Evolutionary conservation across 1,140 invertebrate genomes (phyloP), one percentile per base, ranked within the genome.

Genomic region (Drosophila guanche): DNA sequence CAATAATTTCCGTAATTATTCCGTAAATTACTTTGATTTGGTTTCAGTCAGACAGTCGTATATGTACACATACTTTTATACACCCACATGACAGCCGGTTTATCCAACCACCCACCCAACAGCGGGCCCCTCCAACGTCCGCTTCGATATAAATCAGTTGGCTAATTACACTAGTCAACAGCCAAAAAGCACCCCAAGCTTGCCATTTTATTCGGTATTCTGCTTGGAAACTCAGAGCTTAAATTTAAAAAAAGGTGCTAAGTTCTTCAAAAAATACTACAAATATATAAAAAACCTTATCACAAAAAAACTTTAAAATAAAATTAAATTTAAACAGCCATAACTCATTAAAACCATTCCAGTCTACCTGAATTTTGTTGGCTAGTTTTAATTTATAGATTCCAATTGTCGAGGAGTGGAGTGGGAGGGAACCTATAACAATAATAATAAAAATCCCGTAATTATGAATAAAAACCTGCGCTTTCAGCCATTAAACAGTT

Each of bases 1-100:
- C 83, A 81, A 86, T 81, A 86, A 86, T 86, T 81, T 74, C 62
- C 51, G 69, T 78, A 77, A 78, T 85, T 85, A 85, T 75, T 71
- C 37, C 50, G 62, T 66, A 85, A 78, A 81, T 86, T 81, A 75
- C 74, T 86, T 86, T 65, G 73, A 77, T 77, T 85, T 80, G 63
- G 42, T 59, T 27, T 20, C 37, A 8, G 27, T 8, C 12, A 16
- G 25, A 12, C n/a, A 40, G 16, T 12, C 14, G 41, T 48, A n/a
- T 14, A 33, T 48, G 27, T 57, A 50, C 40, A 51, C 37, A 25
- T 10, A 55, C 23, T 56, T 66, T 29, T 59, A 45, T 71, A 10
- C 55, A 7, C 43, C 25, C 23, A 56, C 48, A 41, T 42, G 20
- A 65, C 63, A 63, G 27, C 5, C 25, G 23, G 43, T 61, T 29